Evolutionary conservation across 53 echinoderm and acorn worm species (phyloP), one percentile per base, ranked within the genome.

Genomic region (Actinopyga echinites): DNA sequence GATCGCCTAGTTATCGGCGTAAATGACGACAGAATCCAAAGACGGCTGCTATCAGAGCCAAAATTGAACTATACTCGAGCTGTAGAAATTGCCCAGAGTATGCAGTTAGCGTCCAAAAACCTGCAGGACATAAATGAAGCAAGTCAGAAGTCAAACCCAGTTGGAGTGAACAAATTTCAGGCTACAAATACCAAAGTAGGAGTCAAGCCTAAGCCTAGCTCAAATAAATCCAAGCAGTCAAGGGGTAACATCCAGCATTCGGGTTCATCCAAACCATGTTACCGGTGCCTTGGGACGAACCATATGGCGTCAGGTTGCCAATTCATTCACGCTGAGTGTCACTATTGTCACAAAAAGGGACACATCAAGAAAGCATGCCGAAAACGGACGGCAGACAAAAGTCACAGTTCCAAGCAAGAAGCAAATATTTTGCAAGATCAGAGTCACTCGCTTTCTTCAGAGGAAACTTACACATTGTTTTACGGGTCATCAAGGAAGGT

Each of bases 271-370:
- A 40, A 10, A 40, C 7, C 40, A 40, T 87, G 86, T 53, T 80
- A 87, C 64, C 55, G 84, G 22, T 88, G 84, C 64, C 75, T 74
- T 34, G 74, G 75, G 84, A 60, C 61, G 6, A 65, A 67, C 2
- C 89, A 88, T 63, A 59, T 30, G n/a, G 37, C 83, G 9, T 56
- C 75, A 61, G 65, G 74, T 22, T 88, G 89, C 22, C 75, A 25
- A 26, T 88, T 84, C 43, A 84, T 83, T 53, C 56, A 74, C 21
- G 65, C 84, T 19, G 75, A 49, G 28, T 85, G 89, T 85, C 80
- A 85, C 32, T 38, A 44, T 35, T 86, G 86, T 52, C 61, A 62
- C 12, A 86, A 86, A 56, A 57, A 5, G 38, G 88, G 88, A 63
- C 88, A 88, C 44, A 75, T 88, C 23, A 62, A 37, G 7, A 63